Evolutionary conservation across 2,888 invertebrate species (phyloP).

Genomic region (Dinocampus coccinellae): DNA sequence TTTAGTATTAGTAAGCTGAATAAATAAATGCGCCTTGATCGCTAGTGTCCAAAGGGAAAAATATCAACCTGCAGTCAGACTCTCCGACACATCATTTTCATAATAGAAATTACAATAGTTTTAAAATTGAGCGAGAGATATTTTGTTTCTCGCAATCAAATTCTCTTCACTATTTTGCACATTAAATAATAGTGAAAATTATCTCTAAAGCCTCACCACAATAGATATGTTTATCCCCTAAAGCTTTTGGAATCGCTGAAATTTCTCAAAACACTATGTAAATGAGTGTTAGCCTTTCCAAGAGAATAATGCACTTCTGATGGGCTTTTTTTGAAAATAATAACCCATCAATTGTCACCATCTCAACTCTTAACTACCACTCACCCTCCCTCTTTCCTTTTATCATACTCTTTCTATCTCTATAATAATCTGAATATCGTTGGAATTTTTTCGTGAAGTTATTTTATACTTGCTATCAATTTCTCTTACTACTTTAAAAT

Average conservation of each 20-base stretch:
- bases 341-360: not conserved
- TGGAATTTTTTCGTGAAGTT: not conserved
- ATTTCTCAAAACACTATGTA: slow-evolving; percentile 18
- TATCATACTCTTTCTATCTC: not conserved
- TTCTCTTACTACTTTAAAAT: not conserved
- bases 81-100: not conserved
- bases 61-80: slow-evolving; percentile 13
- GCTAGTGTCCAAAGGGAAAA: slow-evolving; percentile 42
- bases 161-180: too few relatives aligned
- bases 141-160: too few relatives aligned
- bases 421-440: not conserved
- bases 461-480: not conserved
- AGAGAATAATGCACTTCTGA: slow-evolving; percentile 17
- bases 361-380: too few relatives aligned
- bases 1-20: slow-evolving; percentile 54
- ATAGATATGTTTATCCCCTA: slow-evolving; percentile 15
- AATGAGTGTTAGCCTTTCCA: slow-evolving; percentile 13
- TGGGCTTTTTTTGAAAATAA: slow-evolving; percentile 20
- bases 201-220: too few relatives aligned
- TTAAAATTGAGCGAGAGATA: too few relatives aligned
- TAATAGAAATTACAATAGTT: too few relatives aligned
- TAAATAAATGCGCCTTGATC: slow-evolving; percentile 58
- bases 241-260: slow-evolving; percentile 12
- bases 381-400: not conserved
- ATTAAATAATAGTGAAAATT: too few relatives aligned